Base-by-base conservation (phyloP, 2,797 vertebrate species). In the Enteromius trimaculatus region DNA sequence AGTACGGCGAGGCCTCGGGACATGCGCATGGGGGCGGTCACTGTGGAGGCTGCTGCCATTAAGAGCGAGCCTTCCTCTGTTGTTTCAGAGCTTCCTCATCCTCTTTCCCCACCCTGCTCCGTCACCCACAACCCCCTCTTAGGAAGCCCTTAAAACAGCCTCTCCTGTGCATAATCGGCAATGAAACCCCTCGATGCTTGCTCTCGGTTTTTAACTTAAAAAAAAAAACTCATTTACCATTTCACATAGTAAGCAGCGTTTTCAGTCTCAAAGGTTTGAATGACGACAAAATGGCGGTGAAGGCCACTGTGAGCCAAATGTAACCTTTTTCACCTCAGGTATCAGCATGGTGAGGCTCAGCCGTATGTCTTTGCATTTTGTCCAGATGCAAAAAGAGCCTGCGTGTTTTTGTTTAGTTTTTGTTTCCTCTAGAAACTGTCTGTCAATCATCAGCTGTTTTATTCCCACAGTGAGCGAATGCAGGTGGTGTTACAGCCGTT, bases 21-120 rank as follows among this genome's bases (percentile, higher is more conserved):
- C 96, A 97, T 76, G 92, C 95, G 77, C 96, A 97, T 19, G 90
- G 93, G 0, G 96, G 96, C 1, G 93, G 95, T 23, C 96, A 96
- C 92, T 97, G 96, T 16, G 96, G 96, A 5, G 95, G 97, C 90
- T 98, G 97, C 93, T 98, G 97, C 92, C 97, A 97, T 90, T 98
- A 95, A 96, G 76, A 68, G 81, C 68, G 26, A 65, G 21, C 62
- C 64, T 65, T 58, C 31, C 47, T 74, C 42, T 77, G 37, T 79
- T 80, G 66, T 75, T 81, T 85, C 77, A 58, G 51, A 87, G 82
- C 81, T 81, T 82, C 83, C 75, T 60, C 62, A 64, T 87, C 65
- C 85, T 86, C 82, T 19, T 86, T 79, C 34, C 58, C 3, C 39
- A 72, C 51, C 78, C 58, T 64, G 58, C 77, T 29, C 69, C 62